Base-by-base conservation (phyloP, 2,888 invertebrate genomes). In the Tetrapedia diversipes region DNA sequence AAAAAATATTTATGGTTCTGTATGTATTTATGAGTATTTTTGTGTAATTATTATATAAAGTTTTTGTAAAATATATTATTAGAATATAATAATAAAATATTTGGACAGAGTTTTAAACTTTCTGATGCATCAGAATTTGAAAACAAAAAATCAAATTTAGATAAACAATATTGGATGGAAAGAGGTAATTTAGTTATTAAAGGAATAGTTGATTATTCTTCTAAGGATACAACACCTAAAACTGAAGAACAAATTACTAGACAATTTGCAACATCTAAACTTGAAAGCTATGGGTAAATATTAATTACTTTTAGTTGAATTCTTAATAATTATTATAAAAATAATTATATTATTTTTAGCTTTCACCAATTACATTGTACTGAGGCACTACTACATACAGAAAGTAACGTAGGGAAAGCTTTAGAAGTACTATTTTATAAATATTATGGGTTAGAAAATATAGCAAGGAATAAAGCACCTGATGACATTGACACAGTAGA, bases 131-230 rank as follows among this genome's bases (percentile, higher is more conserved):
- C 92, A 22, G 90, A 91, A 56, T 93, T 94, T 81, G 89, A 94
- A 92, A 95, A 96, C 89, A 95, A 95, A 89, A 95, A 94, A 22
- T 93, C 94, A 24, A 95, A 95, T 82, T 93, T 96, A 41, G 93
- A 94, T 47, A 95, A 95, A 81, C 94, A 95, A 27, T 96, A 95
- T 90, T 96, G 96, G 96, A 93, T 96, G 92, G 95, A 96, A 86
- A 93, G 95, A 81, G 96, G 96, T 6, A 95, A 95, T 85, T 93
- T 97, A 11, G 93, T 96, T 11, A 95, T 97, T 0, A 95, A 95
- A 92, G 95, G 95, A 54, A 94, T 94, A 49, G 94, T 94, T 85
- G 95, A 96, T 91, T 96, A 95, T 92, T 95, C 96, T 0, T 92
- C 92, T 34, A 90, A 91, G 32, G 94, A 94, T 85, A 93, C 92